Conservation (phyloP, 2,797 vertebrate species). For the Hemibagrus guttatus region DNA sequence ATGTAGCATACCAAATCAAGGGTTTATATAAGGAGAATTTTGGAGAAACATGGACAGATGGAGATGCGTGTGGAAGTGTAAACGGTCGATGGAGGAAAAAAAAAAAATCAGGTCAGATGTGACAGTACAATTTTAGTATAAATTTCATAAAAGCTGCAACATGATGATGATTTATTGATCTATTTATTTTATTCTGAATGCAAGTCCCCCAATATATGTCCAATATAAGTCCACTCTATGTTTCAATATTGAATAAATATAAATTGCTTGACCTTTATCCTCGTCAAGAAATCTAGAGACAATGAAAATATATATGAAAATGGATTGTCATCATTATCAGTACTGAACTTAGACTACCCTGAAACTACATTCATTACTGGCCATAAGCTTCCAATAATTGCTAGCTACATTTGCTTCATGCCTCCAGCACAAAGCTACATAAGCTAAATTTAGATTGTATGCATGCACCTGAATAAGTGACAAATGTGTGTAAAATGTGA, state of each 20-base stretch:
- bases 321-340: not conserved
- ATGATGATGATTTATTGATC: not conserved
- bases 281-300: not conserved
- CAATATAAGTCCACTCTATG: too few relatives aligned
- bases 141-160: not conserved
- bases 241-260: not conserved
- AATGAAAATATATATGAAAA: not conserved
- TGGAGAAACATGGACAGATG: not conserved
- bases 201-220: not conserved
- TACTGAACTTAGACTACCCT: not conserved
- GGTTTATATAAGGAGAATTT: not conserved
- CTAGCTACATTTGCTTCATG: not conserved
- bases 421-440: not conserved
- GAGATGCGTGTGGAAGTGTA: not conserved
- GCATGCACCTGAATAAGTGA: not conserved
- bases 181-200: too few relatives aligned
- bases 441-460: not conserved
- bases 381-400: not conserved
- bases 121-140: not conserved
- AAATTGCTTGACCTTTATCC: not conserved
- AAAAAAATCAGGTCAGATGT: not conserved
- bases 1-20: too few relatives aligned
- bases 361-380: not conserved
- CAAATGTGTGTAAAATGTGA: not conserved
- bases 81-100: not conserved